Evolutionary conservation across 2,888 invertebrate species (phyloP).

Genomic region (Hydroisotoma schaefferi): DNA sequence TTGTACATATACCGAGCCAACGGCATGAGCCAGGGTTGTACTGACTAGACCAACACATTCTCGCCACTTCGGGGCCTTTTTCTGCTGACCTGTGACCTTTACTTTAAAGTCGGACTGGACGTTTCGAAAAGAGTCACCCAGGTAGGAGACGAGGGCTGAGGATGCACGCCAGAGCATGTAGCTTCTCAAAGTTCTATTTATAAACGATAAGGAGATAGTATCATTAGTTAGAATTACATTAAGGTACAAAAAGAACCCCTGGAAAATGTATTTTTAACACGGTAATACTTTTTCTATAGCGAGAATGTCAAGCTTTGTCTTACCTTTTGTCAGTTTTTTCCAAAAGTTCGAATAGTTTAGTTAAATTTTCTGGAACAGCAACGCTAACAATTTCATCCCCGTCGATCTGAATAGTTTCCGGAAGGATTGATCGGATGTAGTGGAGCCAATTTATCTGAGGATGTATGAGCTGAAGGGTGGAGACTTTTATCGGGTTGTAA

Average conservation of each 20-base stretch:
- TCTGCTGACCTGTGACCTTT: slow-evolving; percentile 46
- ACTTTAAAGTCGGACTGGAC: slow-evolving; percentile 48
- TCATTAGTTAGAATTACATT: too few species aligned
- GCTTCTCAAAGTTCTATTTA: slow-evolving; percentile 51
- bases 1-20: slow-evolving; percentile 50
- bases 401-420: slow-evolving; percentile 44
- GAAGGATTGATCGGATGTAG: slow-evolving; percentile 52
- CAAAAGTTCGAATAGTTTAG: slow-evolving; percentile 49
- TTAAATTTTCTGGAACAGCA: slow-evolving; percentile 52
- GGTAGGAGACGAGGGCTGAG: slow-evolving; percentile 50
- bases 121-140: slow-evolving; percentile 46
- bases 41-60: slow-evolving; percentile 29
- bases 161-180: slow-evolving; percentile 54
- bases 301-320: not conserved
- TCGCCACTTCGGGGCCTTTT: slow-evolving; percentile 31
- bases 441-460: slow-evolving; percentile 51
- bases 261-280: too few species aligned
- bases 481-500: slow-evolving; percentile 55
- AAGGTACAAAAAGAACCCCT: not conserved
- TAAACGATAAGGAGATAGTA: too few species aligned
- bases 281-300: too few species aligned
- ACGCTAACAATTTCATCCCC: slow-evolving; percentile 53
- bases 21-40: slow-evolving; percentile 35
- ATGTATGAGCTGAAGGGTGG: slow-evolving; percentile 52
- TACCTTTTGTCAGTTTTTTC: slow-evolving; percentile 52